Percentiles rank a stretch among this genome's conserved stretches.
Conservation (phyloP, 2,888 invertebrate genomes). For the Danaus chrysippus region DNA sequence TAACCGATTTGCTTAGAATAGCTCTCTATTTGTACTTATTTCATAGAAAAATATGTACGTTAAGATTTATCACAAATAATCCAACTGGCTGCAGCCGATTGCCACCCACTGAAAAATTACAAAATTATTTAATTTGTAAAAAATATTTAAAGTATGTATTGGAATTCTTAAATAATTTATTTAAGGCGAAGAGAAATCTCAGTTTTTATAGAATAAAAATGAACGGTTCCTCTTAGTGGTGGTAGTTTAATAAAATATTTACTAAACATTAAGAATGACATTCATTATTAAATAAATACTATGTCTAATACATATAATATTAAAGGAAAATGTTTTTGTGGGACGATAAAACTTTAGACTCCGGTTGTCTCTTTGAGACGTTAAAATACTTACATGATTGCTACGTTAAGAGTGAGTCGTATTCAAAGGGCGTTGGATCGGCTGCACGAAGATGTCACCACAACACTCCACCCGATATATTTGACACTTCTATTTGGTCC, state of each 20-base stretch:
- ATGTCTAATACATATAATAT: too few species aligned
- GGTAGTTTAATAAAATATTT: too few species aligned
- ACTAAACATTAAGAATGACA: too few species aligned
- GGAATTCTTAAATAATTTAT: too few species aligned
- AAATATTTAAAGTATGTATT: too few species aligned
- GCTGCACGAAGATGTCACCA: conserved; percentile 84
- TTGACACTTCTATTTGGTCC: conserved; percentile 81
- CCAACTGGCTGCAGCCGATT: conserved; percentile 64
- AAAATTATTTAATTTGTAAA: conserved; percentile 20
- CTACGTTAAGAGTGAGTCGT: conserved; percentile 78
- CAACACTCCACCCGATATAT: conserved; percentile 82
- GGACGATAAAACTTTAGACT: too few species aligned
- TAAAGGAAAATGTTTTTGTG: too few species aligned
- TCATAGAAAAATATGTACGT: conserved; percentile 76
- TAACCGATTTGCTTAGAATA: conserved; percentile 49
- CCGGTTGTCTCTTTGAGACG: background rate
- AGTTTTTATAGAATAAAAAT: too few species aligned
- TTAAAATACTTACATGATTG: conserved; percentile 63
- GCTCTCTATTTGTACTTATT: conserved; percentile 73
- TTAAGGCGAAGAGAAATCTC: too few species aligned
- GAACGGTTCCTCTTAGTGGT: too few species aligned
- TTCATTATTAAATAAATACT: too few species aligned
- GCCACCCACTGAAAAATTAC: conserved; percentile 65
- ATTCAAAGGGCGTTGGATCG: conserved; percentile 79
- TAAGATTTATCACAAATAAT: conserved; percentile 73